Conservation (phyloP, 2,113 vertebrate genomes). For the Bujurquina vittata region DNA sequence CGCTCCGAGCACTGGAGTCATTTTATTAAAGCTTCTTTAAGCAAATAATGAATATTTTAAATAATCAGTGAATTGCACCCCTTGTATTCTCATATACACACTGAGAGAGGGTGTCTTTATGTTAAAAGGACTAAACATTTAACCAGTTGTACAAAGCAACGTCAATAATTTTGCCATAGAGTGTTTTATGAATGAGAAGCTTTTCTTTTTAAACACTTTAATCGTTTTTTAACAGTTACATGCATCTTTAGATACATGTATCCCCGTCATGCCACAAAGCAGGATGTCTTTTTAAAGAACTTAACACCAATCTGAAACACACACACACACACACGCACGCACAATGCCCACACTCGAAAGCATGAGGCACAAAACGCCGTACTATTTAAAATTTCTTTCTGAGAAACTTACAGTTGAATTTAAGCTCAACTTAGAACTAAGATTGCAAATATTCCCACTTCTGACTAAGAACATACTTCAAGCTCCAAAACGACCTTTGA, state of each 20-base stretch:
- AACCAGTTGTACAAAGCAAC: background rate
- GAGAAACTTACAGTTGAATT: background rate
- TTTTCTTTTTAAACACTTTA: background rate
- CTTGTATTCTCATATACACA: background rate
- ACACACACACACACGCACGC: background rate
- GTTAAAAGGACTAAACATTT: background rate
- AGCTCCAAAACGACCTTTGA: background rate
- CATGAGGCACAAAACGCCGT: background rate
- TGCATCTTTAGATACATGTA: too few species aligned
- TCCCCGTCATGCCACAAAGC: background rate
- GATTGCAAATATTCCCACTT: background rate
- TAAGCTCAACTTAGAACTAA: background rate
- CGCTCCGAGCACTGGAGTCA: slow-evolving; percentile 6
- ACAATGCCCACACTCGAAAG: background rate
- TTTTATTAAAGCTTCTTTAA: background rate
- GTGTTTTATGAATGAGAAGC: background rate
- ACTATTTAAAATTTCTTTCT: background rate
- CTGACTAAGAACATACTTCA: background rate
- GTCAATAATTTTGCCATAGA: background rate
- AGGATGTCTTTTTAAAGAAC: background rate
- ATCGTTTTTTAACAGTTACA: background rate
- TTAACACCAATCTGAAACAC: background rate
- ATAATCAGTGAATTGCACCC: background rate
- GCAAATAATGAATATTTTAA: background rate
- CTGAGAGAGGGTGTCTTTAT: background rate